Percentiles rank a stretch among this genome's conserved stretches.
Evolutionary conservation across 2,113 vertebrate genomes (phyloP).

Genomic region (Silurus glanis): DNA sequence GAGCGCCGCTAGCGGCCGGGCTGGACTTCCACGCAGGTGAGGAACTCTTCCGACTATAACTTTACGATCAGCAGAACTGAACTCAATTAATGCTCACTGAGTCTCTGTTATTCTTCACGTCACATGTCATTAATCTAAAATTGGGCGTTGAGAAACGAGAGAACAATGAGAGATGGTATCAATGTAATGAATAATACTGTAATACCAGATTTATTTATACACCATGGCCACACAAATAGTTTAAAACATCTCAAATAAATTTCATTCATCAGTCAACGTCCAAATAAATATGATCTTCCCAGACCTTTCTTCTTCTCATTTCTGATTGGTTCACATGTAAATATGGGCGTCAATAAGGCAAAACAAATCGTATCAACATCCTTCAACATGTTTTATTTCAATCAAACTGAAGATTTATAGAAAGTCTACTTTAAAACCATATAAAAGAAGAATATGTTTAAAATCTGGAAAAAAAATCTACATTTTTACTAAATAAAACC

Average conservation of each 20-base stretch:
- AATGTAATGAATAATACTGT: no score
- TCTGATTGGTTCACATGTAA: not conserved
- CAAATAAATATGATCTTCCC: not conserved
- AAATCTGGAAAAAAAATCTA: no score
- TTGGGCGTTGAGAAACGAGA: no score
- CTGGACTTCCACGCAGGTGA: slow-evolving; percentile 87
- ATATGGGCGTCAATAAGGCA: not conserved
- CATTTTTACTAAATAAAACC: no score
- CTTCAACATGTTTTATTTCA: no score
- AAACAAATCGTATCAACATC: no score
- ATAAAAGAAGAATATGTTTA: no score
- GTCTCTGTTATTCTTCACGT: not conserved
- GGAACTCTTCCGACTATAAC: not conserved
- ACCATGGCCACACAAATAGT: not conserved
- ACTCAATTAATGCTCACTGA: not conserved
- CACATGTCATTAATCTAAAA: not conserved
- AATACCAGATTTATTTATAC: not conserved
- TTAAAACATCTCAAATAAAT: not conserved
- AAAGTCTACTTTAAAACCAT: no score
- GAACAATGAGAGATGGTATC: no score
- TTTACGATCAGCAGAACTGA: no score
- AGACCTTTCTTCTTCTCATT: not conserved
- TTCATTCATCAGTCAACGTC: not conserved
- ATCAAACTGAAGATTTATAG: no score
- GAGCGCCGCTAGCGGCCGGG: slow-evolving; percentile 80